Evolutionary conservation across 1,140 invertebrate genomes (phyloP).

Genomic region (Euschistus heros): DNA sequence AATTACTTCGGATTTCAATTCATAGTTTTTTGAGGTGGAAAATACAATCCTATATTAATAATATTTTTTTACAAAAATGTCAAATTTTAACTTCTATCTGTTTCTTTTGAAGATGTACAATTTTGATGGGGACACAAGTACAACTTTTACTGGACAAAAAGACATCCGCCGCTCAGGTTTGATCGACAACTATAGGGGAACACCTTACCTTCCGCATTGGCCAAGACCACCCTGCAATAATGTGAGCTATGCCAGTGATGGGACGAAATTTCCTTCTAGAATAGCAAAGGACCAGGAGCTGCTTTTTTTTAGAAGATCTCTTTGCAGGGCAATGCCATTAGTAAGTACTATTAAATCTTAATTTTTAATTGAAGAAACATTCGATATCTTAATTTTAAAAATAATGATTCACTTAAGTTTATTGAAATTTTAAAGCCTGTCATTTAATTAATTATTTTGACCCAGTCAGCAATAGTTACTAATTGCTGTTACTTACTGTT

Average conservation of each 20-base stretch:
- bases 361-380: too few species aligned
- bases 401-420: too few species aligned
- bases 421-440: too few species aligned
- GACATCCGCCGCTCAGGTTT: conserved; percentile 52
- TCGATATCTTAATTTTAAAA: too few species aligned
- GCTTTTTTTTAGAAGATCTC: conserved; percentile 67
- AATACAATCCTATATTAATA: too few species aligned
- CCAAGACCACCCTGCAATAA: conserved; percentile 58
- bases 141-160: conserved; percentile 60
- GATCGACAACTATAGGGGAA: conserved; percentile 63
- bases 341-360: conserved; percentile 44
- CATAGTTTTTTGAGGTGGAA: too few species aligned
- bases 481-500: too few species aligned
- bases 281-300: conserved; percentile 55
- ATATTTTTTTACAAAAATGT: too few species aligned
- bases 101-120: conserved; percentile 64
- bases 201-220: conserved; percentile 63
- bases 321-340: conserved; percentile 62
- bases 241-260: conserved; percentile 68
- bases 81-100: too few species aligned
- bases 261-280: conserved; percentile 66
- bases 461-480: too few species aligned
- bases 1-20: too few species aligned
- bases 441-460: too few species aligned
- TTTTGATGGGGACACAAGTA: conserved; percentile 66